Base-by-base conservation (phyloP, 2,888 invertebrate species). In the Melanophora roralis region DNA sequence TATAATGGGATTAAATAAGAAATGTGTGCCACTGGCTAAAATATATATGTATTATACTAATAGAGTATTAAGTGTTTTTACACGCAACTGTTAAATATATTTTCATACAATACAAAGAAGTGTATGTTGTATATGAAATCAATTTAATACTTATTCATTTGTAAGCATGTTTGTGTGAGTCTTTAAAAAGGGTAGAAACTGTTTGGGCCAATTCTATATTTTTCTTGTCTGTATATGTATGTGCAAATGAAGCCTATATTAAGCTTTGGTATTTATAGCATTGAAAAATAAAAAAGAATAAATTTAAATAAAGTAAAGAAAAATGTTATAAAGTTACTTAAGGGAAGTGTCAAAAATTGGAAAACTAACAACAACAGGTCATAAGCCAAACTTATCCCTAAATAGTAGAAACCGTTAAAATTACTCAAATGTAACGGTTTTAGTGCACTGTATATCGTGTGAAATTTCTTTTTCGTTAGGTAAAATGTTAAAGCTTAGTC, bases 1-100 rank as follows among this genome's bases (percentile, higher is more conserved):
- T 82, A 81, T 83, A 84, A 82, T 82, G 79, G 82, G 83, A 82
- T 84, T 83, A 83, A 82, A 73, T 75, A 60, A 32, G 49, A 82
- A 81, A 80, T 78, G 80, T 78, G 80, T 83, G 77, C 72, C 82
- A 38, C 62, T 75, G 81, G 83, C 82, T 75, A 83, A 82, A 81
- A 83, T 83, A 82, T 83, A 83, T 83, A n/a, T n/a, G n/a, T 83
- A 83, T 77, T 19, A 7, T 8, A 45, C 45, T 19, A 45, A 6
- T 36, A n/a, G n/a, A n/a, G n/a, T 65, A 67, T 57, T 76, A 71
- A 69, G 47, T 64, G 74, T 60, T 51, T 32, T 53, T 11, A 60
- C 59, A 73, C 75, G 79, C 62, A 68, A 74, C 59, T 60, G 6
- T 23, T 43, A 27, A 11, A 16, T 23, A 51, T 9, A 9, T 9